Percentiles rank a stretch among this genome's conserved stretches.
phyloP scores from a whole-genome alignment of 1,140 invertebrate genomes.

The Subanguina moxae region DNA sequence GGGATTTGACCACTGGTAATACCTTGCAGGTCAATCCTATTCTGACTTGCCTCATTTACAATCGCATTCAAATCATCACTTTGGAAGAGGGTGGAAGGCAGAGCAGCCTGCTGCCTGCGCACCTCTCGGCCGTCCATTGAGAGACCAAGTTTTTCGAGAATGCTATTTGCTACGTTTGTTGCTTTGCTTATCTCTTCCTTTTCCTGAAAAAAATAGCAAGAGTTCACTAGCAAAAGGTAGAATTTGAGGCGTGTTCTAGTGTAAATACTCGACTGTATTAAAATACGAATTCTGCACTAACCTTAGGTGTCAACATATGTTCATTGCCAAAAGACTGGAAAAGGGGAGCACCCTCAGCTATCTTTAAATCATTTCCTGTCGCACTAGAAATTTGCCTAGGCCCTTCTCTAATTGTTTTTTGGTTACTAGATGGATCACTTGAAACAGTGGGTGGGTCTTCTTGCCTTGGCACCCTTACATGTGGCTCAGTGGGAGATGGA shows the following conservation, averaged over 20 bases:
- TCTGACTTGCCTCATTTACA: constrained; percentile 43
- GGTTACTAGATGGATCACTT: too few relatives aligned
- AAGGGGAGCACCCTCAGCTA: constrained; percentile 10
- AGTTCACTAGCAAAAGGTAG: too few relatives aligned
- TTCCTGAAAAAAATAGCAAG: neutral
- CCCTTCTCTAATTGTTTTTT: neutral
- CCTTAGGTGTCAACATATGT: neutral
- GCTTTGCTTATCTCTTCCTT: constrained; percentile 40
- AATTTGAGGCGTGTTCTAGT: too few relatives aligned
- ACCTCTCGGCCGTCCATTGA: constrained; percentile 34
- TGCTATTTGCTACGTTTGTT: constrained; percentile 28
- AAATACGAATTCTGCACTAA: too few relatives aligned
- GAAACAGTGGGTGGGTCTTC: neutral
- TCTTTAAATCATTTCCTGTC: neutral
- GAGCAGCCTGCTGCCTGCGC: constrained; percentile 29
- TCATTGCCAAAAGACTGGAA: constrained; percentile 32
- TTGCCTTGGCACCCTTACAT: neutral
- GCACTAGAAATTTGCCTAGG: neutral
- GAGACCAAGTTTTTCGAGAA: constrained; percentile 45
- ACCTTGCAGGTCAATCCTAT: constrained; percentile 52
- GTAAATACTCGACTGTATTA: too few relatives aligned
- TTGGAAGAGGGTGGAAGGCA: constrained; percentile 41
- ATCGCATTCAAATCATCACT: constrained; percentile 41
- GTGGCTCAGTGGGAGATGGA: neutral
- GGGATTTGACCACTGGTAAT: constrained; percentile 55